Conservation (phyloP, 2,888 invertebrate genomes). For the Spicauda simplicius region DNA sequence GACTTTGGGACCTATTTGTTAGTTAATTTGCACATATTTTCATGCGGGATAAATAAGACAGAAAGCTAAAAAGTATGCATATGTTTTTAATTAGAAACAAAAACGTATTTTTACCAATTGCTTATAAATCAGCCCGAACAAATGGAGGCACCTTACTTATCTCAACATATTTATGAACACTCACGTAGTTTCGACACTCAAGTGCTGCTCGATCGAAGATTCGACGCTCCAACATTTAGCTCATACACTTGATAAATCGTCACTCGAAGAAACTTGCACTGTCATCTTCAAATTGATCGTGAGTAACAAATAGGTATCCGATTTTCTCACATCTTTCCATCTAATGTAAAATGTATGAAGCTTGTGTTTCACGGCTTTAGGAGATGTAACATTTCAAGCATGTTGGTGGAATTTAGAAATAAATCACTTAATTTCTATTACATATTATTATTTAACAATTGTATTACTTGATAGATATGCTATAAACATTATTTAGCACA, state of each 20-base stretch:
- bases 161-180: slow-evolving; percentile 1
- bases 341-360: slow-evolving; percentile 27
- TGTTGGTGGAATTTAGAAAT: too few species aligned
- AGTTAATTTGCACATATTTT: not conserved
- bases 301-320: slow-evolving; percentile 27
- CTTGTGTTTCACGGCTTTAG: not conserved
- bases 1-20: not conserved
- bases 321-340: slow-evolving; percentile 17
- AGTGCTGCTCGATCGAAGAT: slow-evolving; percentile 58
- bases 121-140: not conserved
- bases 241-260: slow-evolving; percentile 46
- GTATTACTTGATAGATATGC: too few species aligned
- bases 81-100: too few species aligned
- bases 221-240: slow-evolving; percentile 63
- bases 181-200: slow-evolving; percentile 13
- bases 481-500: too few species aligned
- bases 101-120: not conserved
- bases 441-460: too few species aligned
- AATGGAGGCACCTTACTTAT: not conserved
- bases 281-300: slow-evolving; percentile 54
- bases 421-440: too few species aligned
- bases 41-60: not conserved
- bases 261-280: slow-evolving; percentile 61
- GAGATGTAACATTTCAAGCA: not conserved
- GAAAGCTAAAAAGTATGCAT: too few species aligned